Percentiles rank a stretch among this genome's conserved stretches.
Evolutionary conservation across 2,113 vertebrate genomes (phyloP).

Genomic region (Heterotis niloticus): DNA sequence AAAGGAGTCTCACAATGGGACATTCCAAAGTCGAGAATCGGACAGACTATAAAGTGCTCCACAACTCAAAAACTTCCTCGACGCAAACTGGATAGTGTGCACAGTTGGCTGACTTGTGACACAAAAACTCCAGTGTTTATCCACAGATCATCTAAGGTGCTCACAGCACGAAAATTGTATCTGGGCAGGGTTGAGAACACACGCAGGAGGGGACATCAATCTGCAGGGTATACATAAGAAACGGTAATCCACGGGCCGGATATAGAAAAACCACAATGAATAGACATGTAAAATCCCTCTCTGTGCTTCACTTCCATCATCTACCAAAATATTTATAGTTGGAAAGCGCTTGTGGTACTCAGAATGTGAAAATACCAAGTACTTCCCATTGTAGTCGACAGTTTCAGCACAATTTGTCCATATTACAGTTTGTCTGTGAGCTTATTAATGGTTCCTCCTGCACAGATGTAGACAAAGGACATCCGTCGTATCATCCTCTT

Average conservation of each 20-base stretch:
- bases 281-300: conserved; percentile 13
- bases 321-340: conserved; percentile 9
- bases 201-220: neutral
- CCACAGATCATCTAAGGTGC: neutral
- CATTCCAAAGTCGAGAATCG: neutral
- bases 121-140: neutral
- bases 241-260: neutral
- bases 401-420: neutral
- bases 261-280: neutral
- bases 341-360: neutral
- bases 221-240: conserved; percentile 1
- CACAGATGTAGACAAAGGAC: neutral
- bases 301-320: conserved; percentile 10
- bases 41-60: no score
- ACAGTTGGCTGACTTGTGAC: neutral
- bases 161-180: neutral
- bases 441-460: conserved; percentile 5
- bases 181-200: neutral
- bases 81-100: neutral
- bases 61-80: neutral
- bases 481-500: neutral
- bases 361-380: neutral
- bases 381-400: neutral
- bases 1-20: no score
- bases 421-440: conserved; percentile 5